Evolutionary conservation across 2,113 vertebrate genomes (phyloP).

Genomic region (Argyrosomus japonicus): DNA sequence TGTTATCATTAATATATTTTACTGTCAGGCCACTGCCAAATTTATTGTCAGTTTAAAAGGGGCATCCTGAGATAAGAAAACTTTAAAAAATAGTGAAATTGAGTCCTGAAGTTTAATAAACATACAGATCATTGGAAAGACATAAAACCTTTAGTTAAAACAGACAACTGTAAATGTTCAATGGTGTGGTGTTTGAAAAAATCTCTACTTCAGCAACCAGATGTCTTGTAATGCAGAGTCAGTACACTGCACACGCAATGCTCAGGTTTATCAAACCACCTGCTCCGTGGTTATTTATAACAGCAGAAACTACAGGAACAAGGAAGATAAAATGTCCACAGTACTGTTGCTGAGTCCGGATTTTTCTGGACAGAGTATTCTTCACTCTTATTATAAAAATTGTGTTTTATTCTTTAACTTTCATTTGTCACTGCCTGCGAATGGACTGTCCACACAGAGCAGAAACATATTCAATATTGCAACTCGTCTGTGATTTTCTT

Average conservation of each 20-base stretch:
- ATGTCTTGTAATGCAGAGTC: constrained; percentile 32
- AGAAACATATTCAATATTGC: constrained; percentile 2
- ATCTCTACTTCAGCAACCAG: neutral
- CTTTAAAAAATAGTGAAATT: constrained; percentile 3
- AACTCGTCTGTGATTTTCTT: constrained; percentile 11
- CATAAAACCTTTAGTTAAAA: neutral
- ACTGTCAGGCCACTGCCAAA: constrained; percentile 10
- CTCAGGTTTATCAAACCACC: constrained; percentile 38
- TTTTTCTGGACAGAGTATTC: constrained; percentile 6
- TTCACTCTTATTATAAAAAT: neutral
- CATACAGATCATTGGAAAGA: constrained; percentile 4
- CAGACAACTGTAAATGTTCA: neutral
- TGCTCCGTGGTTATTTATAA: constrained; percentile 38
- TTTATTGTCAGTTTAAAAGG: constrained; percentile 13
- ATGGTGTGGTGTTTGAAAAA: neutral
- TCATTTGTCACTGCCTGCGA: constrained; percentile 35
- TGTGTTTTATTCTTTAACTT: constrained; percentile 12
- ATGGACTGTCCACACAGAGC: neutral
- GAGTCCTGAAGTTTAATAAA: constrained; percentile 11
- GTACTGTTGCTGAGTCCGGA: constrained; percentile 12
- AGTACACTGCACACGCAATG: constrained; percentile 6
- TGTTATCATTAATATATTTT: constrained; percentile 8
- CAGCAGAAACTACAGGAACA: constrained; percentile 2
- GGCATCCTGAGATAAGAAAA: constrained; percentile 14
- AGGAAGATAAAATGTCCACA: constrained; percentile 27